Evolutionary conservation across 2,113 vertebrate genomes (phyloP).

Genomic region (Dipodomys ordii): DNA sequence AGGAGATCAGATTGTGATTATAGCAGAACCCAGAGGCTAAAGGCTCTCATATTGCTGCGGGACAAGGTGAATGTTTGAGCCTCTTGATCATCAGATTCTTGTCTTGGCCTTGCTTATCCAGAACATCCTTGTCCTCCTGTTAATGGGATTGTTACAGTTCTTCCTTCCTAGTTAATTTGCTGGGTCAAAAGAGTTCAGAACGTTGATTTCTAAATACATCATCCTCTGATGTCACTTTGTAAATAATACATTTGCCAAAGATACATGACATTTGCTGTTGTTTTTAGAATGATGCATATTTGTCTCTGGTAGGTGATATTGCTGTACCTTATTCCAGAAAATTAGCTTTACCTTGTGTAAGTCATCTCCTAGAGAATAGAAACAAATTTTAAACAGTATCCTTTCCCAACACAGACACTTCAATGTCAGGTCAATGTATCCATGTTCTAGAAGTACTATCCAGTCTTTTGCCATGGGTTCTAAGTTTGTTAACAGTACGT

Average conservation of each 20-base stretch:
- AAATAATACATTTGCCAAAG: background rate
- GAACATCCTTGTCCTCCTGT: too few species aligned
- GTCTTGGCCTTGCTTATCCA: background rate
- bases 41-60: background rate
- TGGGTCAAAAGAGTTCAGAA: background rate
- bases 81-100: too few species aligned
- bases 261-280: background rate
- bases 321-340: background rate
- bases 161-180: background rate
- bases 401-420: background rate
- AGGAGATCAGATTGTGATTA: background rate
- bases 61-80: accelerated
- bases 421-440: background rate
- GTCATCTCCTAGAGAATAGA: background rate
- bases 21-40: background rate
- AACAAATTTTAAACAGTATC: background rate
- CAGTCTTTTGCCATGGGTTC: background rate
- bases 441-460: background rate
- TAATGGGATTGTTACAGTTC: background rate
- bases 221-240: background rate
- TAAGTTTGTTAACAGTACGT: too few species aligned
- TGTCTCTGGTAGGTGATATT: background rate
- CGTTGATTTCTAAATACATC: background rate
- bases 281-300: background rate
- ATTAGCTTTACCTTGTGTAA: accelerated